A percentile compares a stretch with the other conserved stretches of the same genome.
Conservation (phyloP, 2,797 vertebrate species). For the Tauraco hartlaubi region DNA sequence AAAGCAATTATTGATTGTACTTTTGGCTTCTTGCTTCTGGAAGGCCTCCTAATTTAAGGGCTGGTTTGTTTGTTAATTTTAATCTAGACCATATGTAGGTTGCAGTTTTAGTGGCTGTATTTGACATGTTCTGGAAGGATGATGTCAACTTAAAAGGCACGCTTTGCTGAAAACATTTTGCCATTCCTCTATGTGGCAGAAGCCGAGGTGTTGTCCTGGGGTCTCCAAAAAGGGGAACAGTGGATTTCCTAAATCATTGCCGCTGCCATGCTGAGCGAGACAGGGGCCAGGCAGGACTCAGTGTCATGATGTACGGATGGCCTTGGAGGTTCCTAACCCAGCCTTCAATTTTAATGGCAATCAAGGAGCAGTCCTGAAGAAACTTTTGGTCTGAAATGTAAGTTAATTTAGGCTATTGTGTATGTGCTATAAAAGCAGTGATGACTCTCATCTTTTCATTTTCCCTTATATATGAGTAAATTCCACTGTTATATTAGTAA, state of each 20-base stretch:
- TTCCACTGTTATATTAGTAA: neutral
- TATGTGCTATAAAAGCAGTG: neutral
- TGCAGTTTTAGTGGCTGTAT: conserved; percentile 6
- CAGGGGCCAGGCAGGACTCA: neutral
- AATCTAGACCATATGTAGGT: conserved; percentile 12
- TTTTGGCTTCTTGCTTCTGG: conserved; percentile 33
- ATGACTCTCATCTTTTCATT: neutral
- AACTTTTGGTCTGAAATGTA: neutral
- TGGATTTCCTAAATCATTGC: neutral
- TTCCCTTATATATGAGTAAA: neutral
- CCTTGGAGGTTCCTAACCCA: neutral
- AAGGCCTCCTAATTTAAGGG: conserved; percentile 26
- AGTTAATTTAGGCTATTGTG: neutral
- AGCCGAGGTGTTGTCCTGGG: neutral
- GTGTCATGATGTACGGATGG: rapidly evolving
- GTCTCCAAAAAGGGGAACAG: neutral
- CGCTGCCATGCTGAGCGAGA: neutral
- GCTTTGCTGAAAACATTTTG: neutral
- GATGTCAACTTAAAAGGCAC: neutral
- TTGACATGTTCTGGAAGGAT: conserved; percentile 18
- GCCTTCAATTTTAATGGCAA: neutral
- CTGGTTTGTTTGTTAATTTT: conserved; percentile 51
- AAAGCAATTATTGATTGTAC: neutral
- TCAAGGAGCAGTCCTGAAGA: neutral
- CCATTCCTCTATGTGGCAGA: rapidly evolving